A percentile compares a stretch with the other conserved stretches of the same genome.
Conservation (phyloP, 2,888 invertebrate species). For the Acrobasis consociella region DNA sequence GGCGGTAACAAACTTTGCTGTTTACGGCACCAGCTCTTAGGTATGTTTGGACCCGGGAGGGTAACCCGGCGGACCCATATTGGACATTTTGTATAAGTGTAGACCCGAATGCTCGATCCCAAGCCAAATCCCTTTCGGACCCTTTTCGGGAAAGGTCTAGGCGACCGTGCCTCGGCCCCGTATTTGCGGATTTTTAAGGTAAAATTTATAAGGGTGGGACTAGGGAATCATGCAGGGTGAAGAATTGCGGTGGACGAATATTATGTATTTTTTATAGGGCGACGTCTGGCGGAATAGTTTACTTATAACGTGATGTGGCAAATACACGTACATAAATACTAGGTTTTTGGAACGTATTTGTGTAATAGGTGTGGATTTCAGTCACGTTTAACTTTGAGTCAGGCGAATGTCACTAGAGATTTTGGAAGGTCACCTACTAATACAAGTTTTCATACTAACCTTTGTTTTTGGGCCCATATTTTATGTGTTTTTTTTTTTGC, state of each 20-base stretch:
- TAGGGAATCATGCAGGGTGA: slow-evolving; percentile 32
- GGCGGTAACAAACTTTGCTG: slow-evolving; percentile 74
- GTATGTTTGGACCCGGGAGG: slow-evolving; percentile 67
- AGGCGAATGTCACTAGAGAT: background rate
- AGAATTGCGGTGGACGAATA: slow-evolving; percentile 43
- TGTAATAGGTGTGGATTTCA: background rate
- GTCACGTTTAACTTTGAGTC: background rate
- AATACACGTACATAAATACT: background rate
- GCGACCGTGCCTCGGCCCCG: slow-evolving; percentile 73
- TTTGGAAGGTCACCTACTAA: background rate
- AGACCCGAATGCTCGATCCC: slow-evolving; percentile 73
- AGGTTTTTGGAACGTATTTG: slow-evolving; percentile 1
- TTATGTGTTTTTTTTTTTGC: too few species aligned
- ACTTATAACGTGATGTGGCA: slow-evolving; percentile 21
- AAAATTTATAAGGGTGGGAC: slow-evolving; percentile 74
- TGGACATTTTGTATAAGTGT: slow-evolving; percentile 83
- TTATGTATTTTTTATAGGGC: slow-evolving; percentile 34
- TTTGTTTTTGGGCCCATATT: background rate
- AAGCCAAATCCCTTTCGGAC: slow-evolving; percentile 81
- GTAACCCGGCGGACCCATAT: slow-evolving; percentile 66
- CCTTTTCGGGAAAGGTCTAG: slow-evolving; percentile 75
- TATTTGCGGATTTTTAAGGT: slow-evolving; percentile 83
- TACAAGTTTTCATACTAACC: background rate
- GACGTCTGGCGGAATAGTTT: slow-evolving; percentile 29
- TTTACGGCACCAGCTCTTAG: slow-evolving; percentile 67